Percentiles rank a stretch among this genome's conserved stretches.
Conservation (phyloP, 2,113 vertebrate genomes). For the Lepidiolamprologus cunningtoni region DNA sequence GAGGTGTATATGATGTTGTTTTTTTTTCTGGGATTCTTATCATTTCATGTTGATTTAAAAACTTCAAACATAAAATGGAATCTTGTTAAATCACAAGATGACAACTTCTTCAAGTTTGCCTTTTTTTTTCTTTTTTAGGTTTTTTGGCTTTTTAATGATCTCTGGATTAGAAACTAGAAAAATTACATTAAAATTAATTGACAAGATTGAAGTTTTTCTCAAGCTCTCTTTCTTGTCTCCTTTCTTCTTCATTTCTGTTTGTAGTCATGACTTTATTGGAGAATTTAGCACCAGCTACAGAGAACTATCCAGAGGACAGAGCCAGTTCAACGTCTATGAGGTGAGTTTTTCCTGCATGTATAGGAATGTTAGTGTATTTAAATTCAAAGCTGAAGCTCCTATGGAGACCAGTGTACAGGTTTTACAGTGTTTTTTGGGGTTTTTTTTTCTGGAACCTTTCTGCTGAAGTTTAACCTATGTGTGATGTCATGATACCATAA, state of each 20-base stretch:
- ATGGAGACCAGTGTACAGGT: not conserved
- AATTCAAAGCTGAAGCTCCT: not conserved
- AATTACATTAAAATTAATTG: not conserved
- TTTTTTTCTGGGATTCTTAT: not conserved
- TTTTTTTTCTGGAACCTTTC: not conserved
- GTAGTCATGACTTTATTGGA: constrained; percentile 94
- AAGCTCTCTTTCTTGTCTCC: not conserved
- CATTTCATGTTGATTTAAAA: not conserved
- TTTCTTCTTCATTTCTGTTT: not conserved
- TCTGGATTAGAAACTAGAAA: not conserved
- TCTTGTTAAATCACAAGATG: not conserved
- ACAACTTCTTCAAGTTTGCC: not conserved
- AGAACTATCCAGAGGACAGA: constrained; percentile 91
- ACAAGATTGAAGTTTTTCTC: not conserved
- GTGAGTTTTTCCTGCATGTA: constrained; percentile 56
- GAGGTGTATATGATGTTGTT: not conserved
- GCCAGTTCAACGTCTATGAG: constrained; percentile 96
- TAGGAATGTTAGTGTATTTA: not conserved
- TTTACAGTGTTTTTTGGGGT: accelerated
- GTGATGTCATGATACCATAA: not conserved
- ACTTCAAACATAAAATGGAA: not conserved
- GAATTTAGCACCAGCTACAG: constrained; percentile 98
- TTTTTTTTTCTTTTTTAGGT: not conserved
- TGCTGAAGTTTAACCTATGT: not conserved
- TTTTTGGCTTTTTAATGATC: not conserved